Percentiles rank a stretch among this genome's conserved stretches.
Evolutionary conservation across 2,797 vertebrate genomes (phyloP).

Genomic region (Myiothlypis coronata): DNA sequence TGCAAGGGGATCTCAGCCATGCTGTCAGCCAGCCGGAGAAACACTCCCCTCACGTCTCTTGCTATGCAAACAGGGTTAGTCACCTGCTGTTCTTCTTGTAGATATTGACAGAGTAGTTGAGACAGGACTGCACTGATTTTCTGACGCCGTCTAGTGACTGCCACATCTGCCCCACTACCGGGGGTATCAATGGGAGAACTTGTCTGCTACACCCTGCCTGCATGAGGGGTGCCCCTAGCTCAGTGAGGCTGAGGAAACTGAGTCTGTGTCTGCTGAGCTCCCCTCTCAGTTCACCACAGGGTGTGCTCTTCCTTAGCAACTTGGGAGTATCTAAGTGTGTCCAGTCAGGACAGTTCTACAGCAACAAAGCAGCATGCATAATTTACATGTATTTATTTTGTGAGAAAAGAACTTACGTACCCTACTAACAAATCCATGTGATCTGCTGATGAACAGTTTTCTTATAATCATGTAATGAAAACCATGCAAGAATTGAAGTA

Average conservation of each 20-base stretch:
- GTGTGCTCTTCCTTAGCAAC: neutral
- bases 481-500: neutral
- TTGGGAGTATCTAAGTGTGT: neutral
- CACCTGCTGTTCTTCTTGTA: neutral
- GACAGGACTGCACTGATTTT: neutral
- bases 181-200: fast-evolving
- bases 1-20: neutral
- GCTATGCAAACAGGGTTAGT: neutral
- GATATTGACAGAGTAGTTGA: neutral
- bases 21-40: neutral
- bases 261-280: neutral
- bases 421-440: neutral
- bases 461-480: neutral
- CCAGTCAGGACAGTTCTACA: neutral
- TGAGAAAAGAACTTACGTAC: neutral
- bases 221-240: neutral
- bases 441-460: neutral
- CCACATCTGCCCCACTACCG: fast-evolving
- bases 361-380: neutral
- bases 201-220: neutral
- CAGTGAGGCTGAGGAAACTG: neutral
- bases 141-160: neutral
- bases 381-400: neutral
- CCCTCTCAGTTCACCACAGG: neutral
- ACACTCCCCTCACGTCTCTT: fast-evolving